Base-by-base conservation (phyloP, 2,888 invertebrate species). In the Sicus ferrugineus region DNA sequence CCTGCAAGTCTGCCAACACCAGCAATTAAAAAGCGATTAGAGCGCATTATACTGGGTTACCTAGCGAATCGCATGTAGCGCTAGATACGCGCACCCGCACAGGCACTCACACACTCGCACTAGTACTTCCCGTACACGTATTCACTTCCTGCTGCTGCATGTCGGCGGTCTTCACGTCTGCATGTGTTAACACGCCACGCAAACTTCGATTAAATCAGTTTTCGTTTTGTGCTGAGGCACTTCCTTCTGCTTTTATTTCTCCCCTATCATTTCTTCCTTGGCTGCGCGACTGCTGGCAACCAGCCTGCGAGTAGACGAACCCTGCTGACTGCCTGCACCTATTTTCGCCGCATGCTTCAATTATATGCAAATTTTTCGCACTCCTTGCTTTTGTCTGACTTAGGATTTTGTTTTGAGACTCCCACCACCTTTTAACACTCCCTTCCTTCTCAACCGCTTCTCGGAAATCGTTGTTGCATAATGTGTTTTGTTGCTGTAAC, bases 1-100 rank as follows among this genome's bases (percentile, higher is more conserved):
- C 21, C 16, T 19, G 42, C n/a, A 68, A 58, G 31, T 52, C 34
- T 50, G 56, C 63, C 69, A 38, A 69, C 56, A 58, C 48, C 34
- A 23, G 38, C 69, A 72, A 69, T 72, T 72, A 72, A 72, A 72
- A 72, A 69, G 50, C 69, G 69, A 72, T 72, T 72, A 69, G 67
- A 69, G 61, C 63, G 63, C 69, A 67, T 72, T 69, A 69, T 71
- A 68, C 59, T 21, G 26, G 42, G 48, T 48, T 14, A 34, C 38
- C 38, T 16, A 31, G 28, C 23, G 16, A 61, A 38, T 1, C 26
- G 11, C 23, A 30, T 34, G 14, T 30, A 50, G 9, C 21, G 63
- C 11, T 28, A 19, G 11, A 63, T n/a, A 46, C 16, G n/a, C 16
- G 19, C 21, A 58, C 58, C 28, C n/a, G 19, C 58, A 58, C 11